Percentiles rank a stretch among this genome's conserved stretches.
Conservation (phyloP, 2,888 invertebrate species). For the Emmelina monodactyla region DNA sequence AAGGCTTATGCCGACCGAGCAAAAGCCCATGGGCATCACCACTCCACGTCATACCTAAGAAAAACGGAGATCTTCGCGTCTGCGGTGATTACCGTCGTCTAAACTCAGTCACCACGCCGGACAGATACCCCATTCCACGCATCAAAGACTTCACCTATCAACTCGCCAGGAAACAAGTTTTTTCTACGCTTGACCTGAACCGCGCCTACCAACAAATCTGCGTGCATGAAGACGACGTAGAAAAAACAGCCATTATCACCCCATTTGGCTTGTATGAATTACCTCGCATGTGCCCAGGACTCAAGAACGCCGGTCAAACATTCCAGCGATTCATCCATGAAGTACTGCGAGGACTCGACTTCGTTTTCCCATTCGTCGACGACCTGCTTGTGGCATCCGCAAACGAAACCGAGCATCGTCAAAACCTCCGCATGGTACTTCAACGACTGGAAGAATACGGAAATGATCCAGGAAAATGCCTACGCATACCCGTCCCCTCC, state of each 20-base stretch:
- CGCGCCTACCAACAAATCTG: constrained; percentile 14
- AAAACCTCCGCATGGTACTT: constrained; percentile 2
- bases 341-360: constrained; percentile 3
- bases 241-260: constrained; percentile 13
- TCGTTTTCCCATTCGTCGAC: constrained; percentile 4
- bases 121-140: too few relatives aligned
- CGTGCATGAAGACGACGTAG: constrained; percentile 10
- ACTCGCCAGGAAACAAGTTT: constrained; percentile 11
- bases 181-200: constrained; percentile 15
- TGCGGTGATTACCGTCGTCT: constrained; percentile 7
- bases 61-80: constrained; percentile 9
- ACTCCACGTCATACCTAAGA: constrained; percentile 19
- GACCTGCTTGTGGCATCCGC: constrained; percentile 2
- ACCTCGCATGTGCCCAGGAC: constrained; percentile 8
- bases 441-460: constrained; percentile 4
- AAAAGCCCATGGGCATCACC: constrained; percentile 10
- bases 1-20: constrained; percentile 8
- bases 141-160: constrained; percentile 15
- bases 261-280: constrained; percentile 12
- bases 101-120: constrained; percentile 5
- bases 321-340: constrained; percentile 7
- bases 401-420: constrained; percentile 1
- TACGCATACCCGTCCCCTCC: too few relatives aligned
- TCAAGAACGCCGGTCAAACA: constrained; percentile 9
- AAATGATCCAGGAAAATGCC: constrained; percentile 5